Evolutionary conservation across 2,113 vertebrate genomes (phyloP), one percentile per base, ranked within the genome.

Genomic region (Thamnaconus septentrionalis): DNA sequence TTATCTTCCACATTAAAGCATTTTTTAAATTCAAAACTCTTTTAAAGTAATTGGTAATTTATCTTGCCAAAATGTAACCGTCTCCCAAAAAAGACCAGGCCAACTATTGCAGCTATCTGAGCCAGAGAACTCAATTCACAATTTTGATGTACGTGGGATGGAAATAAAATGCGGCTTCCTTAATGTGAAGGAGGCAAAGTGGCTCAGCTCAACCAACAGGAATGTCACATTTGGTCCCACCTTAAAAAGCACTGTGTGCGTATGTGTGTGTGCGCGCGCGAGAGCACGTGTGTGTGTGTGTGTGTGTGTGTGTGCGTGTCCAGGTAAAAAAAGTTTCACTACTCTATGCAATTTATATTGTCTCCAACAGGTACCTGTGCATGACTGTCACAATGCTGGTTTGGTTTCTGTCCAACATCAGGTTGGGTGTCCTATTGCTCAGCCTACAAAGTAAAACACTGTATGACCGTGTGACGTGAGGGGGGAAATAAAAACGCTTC

Each of bases 201-300:
- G 83, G 76, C 80, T 84, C 70, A 71, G 73, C 66, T 80, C 59
- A 69, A 78, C 76, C 55, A 72, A 83, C 50, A 73, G 86, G 85
- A 90, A 90, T 88, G 89, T 90, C 61, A 64, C 53, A 66, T 79
- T 92, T 92, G 90, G 91, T 92, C 91, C 91, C 75, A 46, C 81
- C 63, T 78, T 78, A 70, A 71, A 82, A 71, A 87, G 83, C 87
- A 86, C 84, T 81, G 56, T 83, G 31, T 71, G 18, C 18, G 18
- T 31, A 31, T 31, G 18, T 31, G 18, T 31, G 18, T 31, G 18
- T 31, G 18, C 18, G 18, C 18, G 2, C 18, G 18, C 18, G 18
- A 31, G 18, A 31, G 18, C 18, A 31, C 18, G 18, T 31, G 18
- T 31, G 18, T 31, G 18, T 31, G 18, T 2, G 18, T 31, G 18